phyloP scores from a whole-genome alignment of 1,140 invertebrate genomes.

The Eubasilissa regina region DNA sequence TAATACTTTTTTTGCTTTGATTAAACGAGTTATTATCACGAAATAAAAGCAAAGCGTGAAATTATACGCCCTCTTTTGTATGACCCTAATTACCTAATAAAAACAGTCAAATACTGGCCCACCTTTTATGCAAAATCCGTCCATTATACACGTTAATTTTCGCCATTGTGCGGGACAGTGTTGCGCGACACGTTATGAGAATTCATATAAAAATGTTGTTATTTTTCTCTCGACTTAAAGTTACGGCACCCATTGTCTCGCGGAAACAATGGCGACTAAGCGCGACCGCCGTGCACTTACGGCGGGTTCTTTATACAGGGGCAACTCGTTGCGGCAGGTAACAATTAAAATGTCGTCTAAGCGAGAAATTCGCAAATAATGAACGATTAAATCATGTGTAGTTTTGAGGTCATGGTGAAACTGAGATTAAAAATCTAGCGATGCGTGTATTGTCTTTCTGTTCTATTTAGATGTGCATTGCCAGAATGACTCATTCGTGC shows the following conservation, averaged over 20 bases:
- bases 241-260: slow-evolving; percentile 11
- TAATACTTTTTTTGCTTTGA: no score
- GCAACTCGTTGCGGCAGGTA: neutral
- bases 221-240: slow-evolving; percentile 1
- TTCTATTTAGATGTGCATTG: no score
- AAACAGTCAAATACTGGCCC: neutral
- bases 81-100: no score
- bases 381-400: neutral
- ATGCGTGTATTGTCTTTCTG: no score
- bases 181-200: neutral
- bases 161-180: neutral
- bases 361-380: neutral
- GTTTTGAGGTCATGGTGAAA: neutral
- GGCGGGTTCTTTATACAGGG: neutral
- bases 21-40: no score
- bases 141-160: slow-evolving; percentile 12
- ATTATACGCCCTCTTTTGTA: no score
- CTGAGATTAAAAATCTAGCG: no score
- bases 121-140: slow-evolving; percentile 16
- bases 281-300: neutral
- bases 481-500: no score
- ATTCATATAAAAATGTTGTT: neutral
- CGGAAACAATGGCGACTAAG: neutral
- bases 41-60: no score
- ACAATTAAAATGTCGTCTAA: slow-evolving; percentile 13